These are phyloP conservation scores for Scomber scombrus DNA, from an alignment of 2,113 vertebrate species.

Conservation along the genomic window DNA sequence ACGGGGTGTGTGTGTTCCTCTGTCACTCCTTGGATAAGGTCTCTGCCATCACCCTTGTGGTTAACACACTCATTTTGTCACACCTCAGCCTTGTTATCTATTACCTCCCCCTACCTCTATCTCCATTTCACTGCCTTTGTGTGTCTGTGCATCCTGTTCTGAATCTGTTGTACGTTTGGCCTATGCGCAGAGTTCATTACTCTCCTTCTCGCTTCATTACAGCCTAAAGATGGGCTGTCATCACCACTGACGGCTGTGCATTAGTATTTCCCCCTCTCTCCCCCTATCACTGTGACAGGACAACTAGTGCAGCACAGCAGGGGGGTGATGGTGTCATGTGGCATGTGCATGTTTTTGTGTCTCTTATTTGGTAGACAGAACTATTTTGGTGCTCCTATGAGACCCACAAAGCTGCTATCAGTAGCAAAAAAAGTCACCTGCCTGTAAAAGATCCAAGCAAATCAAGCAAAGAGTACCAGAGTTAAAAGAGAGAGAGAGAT, in stretches of 20 bases:
- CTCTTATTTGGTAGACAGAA: slow-evolving; percentile 43
- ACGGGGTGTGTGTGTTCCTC: slow-evolving; percentile 21
- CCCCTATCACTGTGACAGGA: slow-evolving; percentile 37
- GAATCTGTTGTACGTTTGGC: slow-evolving; percentile 52
- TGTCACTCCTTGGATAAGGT: slow-evolving; percentile 56
- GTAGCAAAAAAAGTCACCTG: slow-evolving; percentile 64
- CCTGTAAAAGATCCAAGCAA: slow-evolving; percentile 49
- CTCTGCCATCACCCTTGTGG: slow-evolving; percentile 51
- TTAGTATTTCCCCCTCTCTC: slow-evolving; percentile 29
- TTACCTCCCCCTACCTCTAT: slow-evolving; percentile 10
- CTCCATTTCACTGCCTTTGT: slow-evolving; percentile 36
- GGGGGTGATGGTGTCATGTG: slow-evolving; percentile 28
- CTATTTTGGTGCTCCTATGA: slow-evolving; percentile 34
- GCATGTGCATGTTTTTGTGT: slow-evolving; percentile 21
- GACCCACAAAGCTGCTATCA: slow-evolving; percentile 39
- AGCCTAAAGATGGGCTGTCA: slow-evolving; percentile 79
- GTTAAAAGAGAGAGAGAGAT: slow-evolving; percentile 2
- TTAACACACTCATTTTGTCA: slow-evolving; percentile 59
- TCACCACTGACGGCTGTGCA: slow-evolving; percentile 60
- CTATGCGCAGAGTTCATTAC: slow-evolving; percentile 73
- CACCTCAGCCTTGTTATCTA: slow-evolving; percentile 59
- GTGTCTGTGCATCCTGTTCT: slow-evolving; percentile 54
- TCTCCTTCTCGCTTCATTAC: slow-evolving; percentile 79
- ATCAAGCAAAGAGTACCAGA: slow-evolving; percentile 49
- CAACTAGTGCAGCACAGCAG: slow-evolving; percentile 39